Evolutionary conservation across 2,888 invertebrate genomes (phyloP).

Genomic region (Trissolcus brochymenae): DNA sequence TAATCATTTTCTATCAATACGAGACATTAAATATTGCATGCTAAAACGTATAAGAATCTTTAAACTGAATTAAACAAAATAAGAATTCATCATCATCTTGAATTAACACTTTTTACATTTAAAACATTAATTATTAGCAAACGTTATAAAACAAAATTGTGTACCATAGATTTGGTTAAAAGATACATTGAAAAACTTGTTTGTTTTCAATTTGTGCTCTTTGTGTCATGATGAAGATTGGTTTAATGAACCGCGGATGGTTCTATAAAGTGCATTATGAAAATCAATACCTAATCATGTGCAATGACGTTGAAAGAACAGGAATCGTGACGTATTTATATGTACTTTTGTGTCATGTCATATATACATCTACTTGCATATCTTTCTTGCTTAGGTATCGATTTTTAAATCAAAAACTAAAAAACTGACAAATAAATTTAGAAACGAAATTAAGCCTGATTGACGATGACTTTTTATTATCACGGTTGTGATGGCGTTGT

Average conservation of each 20-base stretch:
- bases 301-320: slow-evolving; percentile 41
- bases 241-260: slow-evolving; percentile 8
- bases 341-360: slow-evolving; percentile 20
- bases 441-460: too few species aligned
- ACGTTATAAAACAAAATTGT: background rate
- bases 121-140: too few species aligned
- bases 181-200: background rate
- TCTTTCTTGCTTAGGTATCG: too few species aligned
- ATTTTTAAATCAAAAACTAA: too few species aligned
- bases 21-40: too few species aligned
- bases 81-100: too few species aligned
- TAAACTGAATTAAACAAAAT: too few species aligned
- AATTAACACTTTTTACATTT: background rate
- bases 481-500: background rate
- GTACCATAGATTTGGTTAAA: background rate
- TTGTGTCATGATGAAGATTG: background rate
- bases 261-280: slow-evolving; percentile 29
- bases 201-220: background rate
- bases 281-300: slow-evolving; percentile 33
- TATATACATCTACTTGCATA: too few species aligned
- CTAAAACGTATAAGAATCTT: too few species aligned
- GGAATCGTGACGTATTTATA: slow-evolving; percentile 21
- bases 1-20: too few species aligned
- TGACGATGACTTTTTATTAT: background rate
- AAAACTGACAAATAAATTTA: too few species aligned